Evolutionary conservation across 2,113 vertebrate genomes (phyloP), one percentile per base, ranked within the genome.

Genomic region (Mugil cephalus): DNA sequence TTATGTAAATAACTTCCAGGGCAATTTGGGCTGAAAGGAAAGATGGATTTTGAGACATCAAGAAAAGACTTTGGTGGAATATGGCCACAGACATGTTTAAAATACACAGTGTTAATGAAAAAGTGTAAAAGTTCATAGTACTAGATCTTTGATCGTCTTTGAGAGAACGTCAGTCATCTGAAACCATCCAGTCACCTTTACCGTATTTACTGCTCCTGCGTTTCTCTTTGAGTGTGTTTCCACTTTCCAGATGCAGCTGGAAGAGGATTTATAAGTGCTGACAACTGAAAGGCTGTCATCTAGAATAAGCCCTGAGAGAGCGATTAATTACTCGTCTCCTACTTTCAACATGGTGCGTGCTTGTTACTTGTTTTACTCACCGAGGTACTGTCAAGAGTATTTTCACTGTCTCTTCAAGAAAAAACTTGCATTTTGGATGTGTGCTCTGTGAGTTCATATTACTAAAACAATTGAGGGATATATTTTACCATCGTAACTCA

Each of bases 261-360:
- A 54, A 30, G 15, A 52, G n/a, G 35, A 60, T 65, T 69, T 59
- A 11, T 56, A 66, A 79, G 66, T 42, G 71, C 47, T 13, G 19
- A 62, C 39, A 60, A 77, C 73, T 67, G 87, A 85, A 77, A 64
- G 55, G 52, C 77, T 67, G 64, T 67, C 46, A 40, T 69, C 53
- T 46, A 54, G 62, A 67, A 69, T 59, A 21, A 54, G 69, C 62
- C 48, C 40, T 18, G 78, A 64, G 39, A 30, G 50, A 42, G 47
- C 2, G 1, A 11, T 19, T 51, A 58, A 51, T 69, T 74, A 45
- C 47, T 60, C 50, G 18, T 59, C 10, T 17, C 19, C 42, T 36
- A 18, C 45, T 69, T 36, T 46, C n/a, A 34, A 9, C 59, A 19
- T n/a, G 47, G 6, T 34, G 4, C 10, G 51, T 46, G n/a, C 9